Percentiles rank a stretch among this genome's conserved stretches.
Conservation (phyloP, 1,140 invertebrate species). For the Bathynomus jamesi region DNA sequence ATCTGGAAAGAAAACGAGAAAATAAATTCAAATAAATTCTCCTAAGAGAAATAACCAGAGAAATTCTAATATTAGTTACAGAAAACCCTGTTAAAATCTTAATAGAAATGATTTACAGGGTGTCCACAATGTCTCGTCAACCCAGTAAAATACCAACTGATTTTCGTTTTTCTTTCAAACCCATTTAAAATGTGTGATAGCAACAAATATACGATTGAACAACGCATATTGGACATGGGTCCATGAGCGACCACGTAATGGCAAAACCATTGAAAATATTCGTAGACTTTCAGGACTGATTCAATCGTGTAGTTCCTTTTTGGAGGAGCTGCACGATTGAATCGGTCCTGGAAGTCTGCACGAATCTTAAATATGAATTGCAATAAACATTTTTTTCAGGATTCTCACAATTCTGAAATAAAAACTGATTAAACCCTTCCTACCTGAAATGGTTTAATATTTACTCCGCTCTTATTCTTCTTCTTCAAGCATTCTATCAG, state of each 20-base stretch:
- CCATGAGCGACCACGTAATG: too few species aligned
- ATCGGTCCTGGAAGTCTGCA: too few species aligned
- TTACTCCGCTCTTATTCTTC: conserved; percentile 72
- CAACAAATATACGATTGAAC: too few species aligned
- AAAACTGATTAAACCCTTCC: neutral
- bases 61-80: neutral
- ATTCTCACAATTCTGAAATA: neutral
- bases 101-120: neutral
- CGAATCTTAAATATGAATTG: too few species aligned
- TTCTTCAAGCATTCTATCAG: conserved; percentile 87
- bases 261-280: too few species aligned
- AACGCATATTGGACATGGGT: too few species aligned
- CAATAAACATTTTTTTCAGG: too few species aligned
- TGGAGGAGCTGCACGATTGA: too few species aligned
- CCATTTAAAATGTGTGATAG: too few species aligned
- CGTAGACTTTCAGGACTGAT: neutral
- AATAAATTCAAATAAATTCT: neutral
- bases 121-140: neutral
- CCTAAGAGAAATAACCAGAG: neutral
- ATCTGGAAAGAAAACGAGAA: conserved; percentile 55
- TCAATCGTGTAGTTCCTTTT: neutral
- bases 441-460: conserved; percentile 72
- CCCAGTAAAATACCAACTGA: neutral
- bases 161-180: neutral
- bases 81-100: neutral